Percentiles rank a stretch among this genome's conserved stretches.
phyloP scores from a whole-genome alignment of 2,113 vertebrate genomes.

The Malurus melanocephalus region DNA sequence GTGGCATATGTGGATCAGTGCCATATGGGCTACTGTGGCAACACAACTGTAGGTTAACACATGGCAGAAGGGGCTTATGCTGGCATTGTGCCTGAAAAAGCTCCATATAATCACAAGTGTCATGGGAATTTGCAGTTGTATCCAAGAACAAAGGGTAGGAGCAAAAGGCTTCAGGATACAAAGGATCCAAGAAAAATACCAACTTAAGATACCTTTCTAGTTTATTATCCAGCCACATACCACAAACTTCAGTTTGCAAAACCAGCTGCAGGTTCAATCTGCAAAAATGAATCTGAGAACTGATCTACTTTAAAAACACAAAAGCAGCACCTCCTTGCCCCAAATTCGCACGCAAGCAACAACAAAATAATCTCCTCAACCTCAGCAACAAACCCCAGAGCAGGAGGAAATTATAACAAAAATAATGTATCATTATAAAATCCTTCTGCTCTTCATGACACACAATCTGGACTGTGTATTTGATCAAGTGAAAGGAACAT shows the following conservation, averaged over 20 bases:
- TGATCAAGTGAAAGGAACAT: neutral
- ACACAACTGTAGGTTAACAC: neutral
- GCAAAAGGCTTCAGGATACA: neutral
- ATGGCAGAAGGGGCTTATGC: neutral
- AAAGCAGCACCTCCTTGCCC: accelerated
- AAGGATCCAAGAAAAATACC: conserved; percentile 2
- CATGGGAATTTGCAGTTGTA: neutral
- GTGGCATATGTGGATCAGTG: neutral
- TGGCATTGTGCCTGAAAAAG: neutral
- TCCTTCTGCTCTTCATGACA: neutral
- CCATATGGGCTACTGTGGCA: neutral
- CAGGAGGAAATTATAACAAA: neutral
- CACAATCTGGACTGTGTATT: neutral
- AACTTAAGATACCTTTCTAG: neutral
- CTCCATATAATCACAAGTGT: neutral
- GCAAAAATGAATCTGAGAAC: neutral
- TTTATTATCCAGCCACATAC: neutral
- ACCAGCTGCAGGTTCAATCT: neutral
- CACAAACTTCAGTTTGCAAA: neutral
- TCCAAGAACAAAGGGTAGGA: neutral
- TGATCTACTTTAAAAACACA: neutral
- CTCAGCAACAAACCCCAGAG: neutral
- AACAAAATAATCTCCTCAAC: neutral
- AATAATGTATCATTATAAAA: neutral
- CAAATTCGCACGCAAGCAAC: neutral